These are phyloP conservation scores for Atopsyche davidsoni DNA, from an alignment of 1,140 invertebrate species.

Conservation along the genomic window DNA sequence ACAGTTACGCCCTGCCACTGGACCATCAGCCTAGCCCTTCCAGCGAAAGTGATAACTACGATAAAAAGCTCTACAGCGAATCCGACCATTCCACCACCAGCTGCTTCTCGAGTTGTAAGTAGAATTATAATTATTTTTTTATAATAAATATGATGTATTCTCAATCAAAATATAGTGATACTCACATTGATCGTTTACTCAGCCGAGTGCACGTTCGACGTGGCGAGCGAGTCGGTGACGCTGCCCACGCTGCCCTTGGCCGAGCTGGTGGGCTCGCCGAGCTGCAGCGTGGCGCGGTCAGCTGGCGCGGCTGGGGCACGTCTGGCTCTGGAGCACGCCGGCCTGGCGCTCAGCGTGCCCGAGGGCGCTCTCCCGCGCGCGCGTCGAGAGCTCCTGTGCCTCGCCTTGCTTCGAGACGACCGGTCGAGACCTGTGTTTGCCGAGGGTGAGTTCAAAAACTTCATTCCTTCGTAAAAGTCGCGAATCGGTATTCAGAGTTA, in stretches of 20 bases:
- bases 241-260: slow-evolving; percentile 36
- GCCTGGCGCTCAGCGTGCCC: slow-evolving; percentile 78
- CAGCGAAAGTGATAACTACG: slow-evolving; percentile 55
- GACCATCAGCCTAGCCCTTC: slow-evolving; percentile 52
- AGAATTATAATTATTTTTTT: slow-evolving; percentile 14
- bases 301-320: slow-evolving; percentile 70
- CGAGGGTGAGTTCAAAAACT: slow-evolving; percentile 50
- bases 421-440: slow-evolving; percentile 80
- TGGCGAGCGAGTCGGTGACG: slow-evolving; percentile 61
- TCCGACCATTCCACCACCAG: slow-evolving; percentile 64
- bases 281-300: slow-evolving; percentile 42
- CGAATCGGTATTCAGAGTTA: too few relatives aligned
- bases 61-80: slow-evolving; percentile 61
- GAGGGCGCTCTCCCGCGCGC: slow-evolving; percentile 78
- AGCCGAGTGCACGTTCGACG: slow-evolving; percentile 68
- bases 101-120: slow-evolving; percentile 57
- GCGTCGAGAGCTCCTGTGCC: slow-evolving; percentile 73
- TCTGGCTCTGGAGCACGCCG: slow-evolving; percentile 72
- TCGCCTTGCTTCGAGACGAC: slow-evolving; percentile 85
- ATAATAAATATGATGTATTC: background rate
- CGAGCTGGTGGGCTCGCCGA: slow-evolving; percentile 21
- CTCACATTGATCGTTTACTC: slow-evolving; percentile 22
- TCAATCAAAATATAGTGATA: too few relatives aligned
- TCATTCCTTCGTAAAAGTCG: too few relatives aligned
- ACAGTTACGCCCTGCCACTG: slow-evolving; percentile 56